Percentiles rank a stretch among this genome's conserved stretches.
These are phyloP conservation scores for Caenorhabditis drosophilae DNA, from an alignment of 2,888 invertebrate genomes.

Conservation along the genomic window DNA sequence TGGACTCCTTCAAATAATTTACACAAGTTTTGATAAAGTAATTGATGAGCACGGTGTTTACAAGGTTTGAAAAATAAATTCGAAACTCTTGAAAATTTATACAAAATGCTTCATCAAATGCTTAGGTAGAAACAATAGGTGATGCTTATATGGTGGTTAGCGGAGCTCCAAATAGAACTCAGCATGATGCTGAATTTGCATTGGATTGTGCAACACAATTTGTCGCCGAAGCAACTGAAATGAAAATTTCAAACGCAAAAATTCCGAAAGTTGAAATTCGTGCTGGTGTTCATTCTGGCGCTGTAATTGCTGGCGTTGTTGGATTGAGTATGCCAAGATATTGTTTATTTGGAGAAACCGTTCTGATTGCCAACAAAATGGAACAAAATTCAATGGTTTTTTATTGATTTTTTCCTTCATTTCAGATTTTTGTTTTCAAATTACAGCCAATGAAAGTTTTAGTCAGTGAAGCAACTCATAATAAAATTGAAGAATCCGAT, in stretches of 20 bases:
- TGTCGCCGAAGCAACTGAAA: slow-evolving; percentile 26
- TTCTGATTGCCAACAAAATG: slow-evolving; percentile 89
- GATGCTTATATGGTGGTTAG: slow-evolving; percentile 98
- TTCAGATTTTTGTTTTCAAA: slow-evolving; percentile 17
- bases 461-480: slow-evolving; percentile 84
- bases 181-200: slow-evolving; percentile 82
- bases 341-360: slow-evolving; percentile 87
- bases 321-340: slow-evolving; percentile 89
- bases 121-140: slow-evolving; percentile 96
- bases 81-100: no score
- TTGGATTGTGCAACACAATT: slow-evolving; percentile 65
- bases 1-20: slow-evolving; percentile 74
- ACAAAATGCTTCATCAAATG: neutral
- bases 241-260: slow-evolving; percentile 19
- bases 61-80: slow-evolving; percentile 86
- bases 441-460: slow-evolving; percentile 88
- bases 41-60: slow-evolving; percentile 91
- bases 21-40: slow-evolving; percentile 80
- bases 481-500: slow-evolving; percentile 70
- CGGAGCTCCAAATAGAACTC: slow-evolving; percentile 88
- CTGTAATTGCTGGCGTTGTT: slow-evolving; percentile 90
- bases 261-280: slow-evolving; percentile 22
- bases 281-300: slow-evolving; percentile 84
- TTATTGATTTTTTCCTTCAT: neutral
- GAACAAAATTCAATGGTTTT: slow-evolving; percentile 72